A percentile compares a stretch with the other conserved stretches of the same genome.
Conservation (phyloP, 2,888 invertebrate species). For the Neoascia interrupta region DNA sequence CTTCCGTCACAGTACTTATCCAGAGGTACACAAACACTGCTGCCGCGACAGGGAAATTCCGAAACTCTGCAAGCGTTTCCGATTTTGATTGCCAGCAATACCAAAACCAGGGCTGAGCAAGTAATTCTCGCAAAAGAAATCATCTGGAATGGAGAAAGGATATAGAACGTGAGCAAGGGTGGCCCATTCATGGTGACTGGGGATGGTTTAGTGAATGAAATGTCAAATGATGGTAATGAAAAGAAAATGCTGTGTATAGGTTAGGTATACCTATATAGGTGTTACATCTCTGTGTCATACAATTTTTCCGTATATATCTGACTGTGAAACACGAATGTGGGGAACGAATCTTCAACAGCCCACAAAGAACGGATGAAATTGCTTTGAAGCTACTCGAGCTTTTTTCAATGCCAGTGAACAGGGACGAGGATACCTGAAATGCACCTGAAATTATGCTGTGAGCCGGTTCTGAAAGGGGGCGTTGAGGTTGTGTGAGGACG, state of each 20-base stretch:
- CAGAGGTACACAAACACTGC: slow-evolving; percentile 87
- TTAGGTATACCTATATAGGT: too few species aligned
- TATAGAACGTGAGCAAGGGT: slow-evolving; percentile 10
- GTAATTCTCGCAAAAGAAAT: slow-evolving; percentile 72
- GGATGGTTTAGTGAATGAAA: slow-evolving; percentile 45
- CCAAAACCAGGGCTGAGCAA: slow-evolving; percentile 78
- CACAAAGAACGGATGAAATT: slow-evolving; percentile 52
- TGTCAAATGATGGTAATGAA: slow-evolving; percentile 60
- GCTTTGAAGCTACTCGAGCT: slow-evolving; percentile 28
- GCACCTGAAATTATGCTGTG: slow-evolving; percentile 24
- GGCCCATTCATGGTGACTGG: slow-evolving; percentile 10
- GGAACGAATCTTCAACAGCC: slow-evolving; percentile 13
- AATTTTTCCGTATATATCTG: slow-evolving; percentile 48
- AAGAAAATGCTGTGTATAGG: slow-evolving; percentile 61
- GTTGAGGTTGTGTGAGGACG: too few species aligned
- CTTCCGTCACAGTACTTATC: slow-evolving; percentile 92
- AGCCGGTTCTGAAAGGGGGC: too few species aligned
- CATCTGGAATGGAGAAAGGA: slow-evolving; percentile 73
- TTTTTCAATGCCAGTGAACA: slow-evolving; percentile 13
- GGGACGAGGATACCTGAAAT: slow-evolving; percentile 20
- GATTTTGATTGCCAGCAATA: slow-evolving; percentile 75
- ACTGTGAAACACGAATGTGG: slow-evolving; percentile 2
- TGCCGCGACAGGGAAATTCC: slow-evolving; percentile 87
- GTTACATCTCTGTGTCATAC: too few species aligned
- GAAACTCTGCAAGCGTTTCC: slow-evolving; percentile 86